Conservation (phyloP, 2,888 invertebrate genomes). For the Pseudococcus jackbeardsleyi region DNA sequence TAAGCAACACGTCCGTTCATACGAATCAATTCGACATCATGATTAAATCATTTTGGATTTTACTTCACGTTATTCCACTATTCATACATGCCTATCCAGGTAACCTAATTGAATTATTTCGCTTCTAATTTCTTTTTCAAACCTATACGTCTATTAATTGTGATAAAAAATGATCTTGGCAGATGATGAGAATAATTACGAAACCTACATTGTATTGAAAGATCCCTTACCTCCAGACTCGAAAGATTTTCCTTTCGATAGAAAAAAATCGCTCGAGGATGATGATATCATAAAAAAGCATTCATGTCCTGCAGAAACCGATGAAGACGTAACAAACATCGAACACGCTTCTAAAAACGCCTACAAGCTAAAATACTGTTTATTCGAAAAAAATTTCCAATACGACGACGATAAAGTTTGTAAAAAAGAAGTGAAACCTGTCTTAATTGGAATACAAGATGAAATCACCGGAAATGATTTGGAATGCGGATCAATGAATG, state of each 20-base stretch:
- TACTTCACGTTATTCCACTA: no score
- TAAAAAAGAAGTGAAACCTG: neutral
- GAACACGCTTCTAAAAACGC: neutral
- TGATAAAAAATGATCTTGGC: no score
- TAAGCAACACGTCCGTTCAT: no score
- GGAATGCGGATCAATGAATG: neutral
- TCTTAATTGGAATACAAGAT: neutral
- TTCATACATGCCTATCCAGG: no score
- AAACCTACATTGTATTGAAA: no score
- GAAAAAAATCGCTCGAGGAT: neutral
- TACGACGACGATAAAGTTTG: neutral
- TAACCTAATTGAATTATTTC: no score
- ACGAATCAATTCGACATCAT: no score
- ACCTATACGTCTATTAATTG: no score
- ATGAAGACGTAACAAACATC: neutral
- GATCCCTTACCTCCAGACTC: no score
- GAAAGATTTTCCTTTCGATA: neutral
- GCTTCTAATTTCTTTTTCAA: no score
- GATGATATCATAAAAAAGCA: neutral
- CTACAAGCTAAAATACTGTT: neutral
- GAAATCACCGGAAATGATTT: neutral
- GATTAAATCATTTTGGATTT: no score
- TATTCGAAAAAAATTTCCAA: neutral
- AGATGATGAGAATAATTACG: no score
- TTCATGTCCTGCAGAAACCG: neutral